Evolutionary conservation across 2,113 vertebrate genomes (phyloP).

Genomic region (Pomatorhinus ruficollis): DNA sequence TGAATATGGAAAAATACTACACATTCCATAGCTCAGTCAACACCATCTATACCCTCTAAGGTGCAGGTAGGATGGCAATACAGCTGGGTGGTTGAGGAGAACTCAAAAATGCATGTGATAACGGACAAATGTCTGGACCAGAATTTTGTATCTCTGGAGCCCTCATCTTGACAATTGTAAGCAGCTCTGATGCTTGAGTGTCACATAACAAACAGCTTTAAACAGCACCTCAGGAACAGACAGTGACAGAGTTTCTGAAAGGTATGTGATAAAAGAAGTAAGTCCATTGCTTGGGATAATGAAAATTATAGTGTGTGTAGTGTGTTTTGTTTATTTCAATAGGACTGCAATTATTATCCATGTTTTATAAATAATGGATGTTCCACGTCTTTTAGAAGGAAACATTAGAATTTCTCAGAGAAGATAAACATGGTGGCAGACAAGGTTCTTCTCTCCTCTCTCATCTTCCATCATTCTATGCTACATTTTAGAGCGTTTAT

Average conservation of each 20-base stretch:
- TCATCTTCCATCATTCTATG: background rate
- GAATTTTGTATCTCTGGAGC: background rate
- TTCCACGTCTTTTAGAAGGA: background rate
- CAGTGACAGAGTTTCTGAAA: background rate
- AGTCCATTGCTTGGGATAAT: background rate
- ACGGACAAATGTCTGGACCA: background rate
- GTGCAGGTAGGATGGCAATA: background rate
- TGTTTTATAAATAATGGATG: background rate
- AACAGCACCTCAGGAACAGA: fast-evolving
- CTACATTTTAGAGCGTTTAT: background rate
- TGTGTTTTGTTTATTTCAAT: background rate
- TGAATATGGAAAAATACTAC: background rate
- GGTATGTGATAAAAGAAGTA: background rate
- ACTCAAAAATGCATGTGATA: background rate
- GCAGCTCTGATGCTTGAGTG: background rate
- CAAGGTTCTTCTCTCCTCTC: background rate
- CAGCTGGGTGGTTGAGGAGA: background rate
- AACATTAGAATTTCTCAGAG: background rate
- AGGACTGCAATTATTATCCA: background rate
- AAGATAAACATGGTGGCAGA: background rate
- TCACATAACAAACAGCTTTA: background rate
- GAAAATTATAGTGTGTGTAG: background rate
- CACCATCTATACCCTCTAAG: background rate
- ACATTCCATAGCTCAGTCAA: background rate
- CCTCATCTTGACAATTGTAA: background rate